Percentiles rank a stretch among this genome's conserved stretches.
These are phyloP conservation scores for Micromussa lordhowensis DNA, from an alignment of 92 coral and sea anemone species.

Conservation along the genomic window DNA sequence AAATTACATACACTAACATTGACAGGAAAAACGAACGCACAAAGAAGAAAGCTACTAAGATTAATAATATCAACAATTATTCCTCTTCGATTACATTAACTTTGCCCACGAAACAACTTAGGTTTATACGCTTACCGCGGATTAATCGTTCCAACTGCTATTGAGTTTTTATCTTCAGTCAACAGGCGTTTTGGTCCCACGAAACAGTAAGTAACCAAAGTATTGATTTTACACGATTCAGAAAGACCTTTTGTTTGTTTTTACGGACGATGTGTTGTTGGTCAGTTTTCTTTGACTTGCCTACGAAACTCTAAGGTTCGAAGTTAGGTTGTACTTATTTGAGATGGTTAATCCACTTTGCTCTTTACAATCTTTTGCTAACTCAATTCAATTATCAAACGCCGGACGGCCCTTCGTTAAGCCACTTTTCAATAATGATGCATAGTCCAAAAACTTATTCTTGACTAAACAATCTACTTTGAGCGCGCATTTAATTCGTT, in stretches of 20 bases:
- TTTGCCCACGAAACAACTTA: not conserved
- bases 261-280: not conserved
- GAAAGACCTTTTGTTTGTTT: not conserved
- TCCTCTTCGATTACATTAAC: conserved; percentile 1
- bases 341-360: conserved; percentile 17
- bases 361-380: not conserved
- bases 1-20: conserved; percentile 23
- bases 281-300: not conserved
- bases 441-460: not conserved
- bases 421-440: not conserved
- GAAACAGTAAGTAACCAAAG: not conserved
- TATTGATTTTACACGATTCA: conserved; percentile 10
- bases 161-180: not conserved
- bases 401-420: not conserved
- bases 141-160: not conserved
- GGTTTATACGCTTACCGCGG: not conserved
- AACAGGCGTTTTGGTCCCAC: conserved; percentile 15
- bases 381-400: not conserved
- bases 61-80: not conserved
- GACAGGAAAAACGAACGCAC: not conserved
- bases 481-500: conserved; percentile 7
- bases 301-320: not conserved
- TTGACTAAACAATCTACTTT: not conserved
- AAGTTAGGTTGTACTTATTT: not conserved
- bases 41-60: conserved; percentile 10